Percentiles rank a stretch among this genome's conserved stretches.
Conservation (phyloP, 37 sponge, comb jelly and placozoan species). For the Halisarca cf. caerulea region DNA sequence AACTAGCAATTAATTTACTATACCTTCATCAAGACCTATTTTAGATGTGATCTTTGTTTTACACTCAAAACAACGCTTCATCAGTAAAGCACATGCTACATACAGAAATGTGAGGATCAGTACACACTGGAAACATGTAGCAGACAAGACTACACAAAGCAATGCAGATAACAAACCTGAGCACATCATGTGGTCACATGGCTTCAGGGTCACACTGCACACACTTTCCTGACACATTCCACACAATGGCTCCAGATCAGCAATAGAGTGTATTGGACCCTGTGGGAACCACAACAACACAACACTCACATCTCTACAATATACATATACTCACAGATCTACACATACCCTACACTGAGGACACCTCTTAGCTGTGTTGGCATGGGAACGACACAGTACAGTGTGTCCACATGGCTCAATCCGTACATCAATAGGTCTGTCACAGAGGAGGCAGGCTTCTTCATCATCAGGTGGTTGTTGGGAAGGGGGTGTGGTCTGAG, state of each 20-base stretch:
- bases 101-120: neutral
- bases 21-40: constrained; percentile 53
- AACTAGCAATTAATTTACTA: constrained; percentile 51
- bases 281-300: neutral
- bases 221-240: constrained; percentile 65
- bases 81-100: neutral
- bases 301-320: neutral
- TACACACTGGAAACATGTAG: neutral
- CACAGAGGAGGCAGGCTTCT: constrained; percentile 68
- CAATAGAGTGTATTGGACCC: constrained; percentile 41
- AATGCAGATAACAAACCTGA: constrained; percentile 48
- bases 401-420: constrained; percentile 83
- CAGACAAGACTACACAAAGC: neutral
- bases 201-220: constrained; percentile 66
- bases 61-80: neutral
- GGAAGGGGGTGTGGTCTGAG: constrained; percentile 44
- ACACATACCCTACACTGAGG: constrained; percentile 69
- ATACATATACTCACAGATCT: neutral
- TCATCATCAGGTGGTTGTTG: constrained; percentile 42
- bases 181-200: constrained; percentile 82
- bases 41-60: neutral
- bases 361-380: constrained; percentile 78
- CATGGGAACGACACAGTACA: constrained; percentile 65
- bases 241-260: constrained; percentile 48
- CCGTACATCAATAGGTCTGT: constrained; percentile 50